A percentile compares a stretch with the other conserved stretches of the same genome.
phyloP scores from a whole-genome alignment of 2,888 invertebrate species.

The Zaprionus obscuricornis region DNA sequence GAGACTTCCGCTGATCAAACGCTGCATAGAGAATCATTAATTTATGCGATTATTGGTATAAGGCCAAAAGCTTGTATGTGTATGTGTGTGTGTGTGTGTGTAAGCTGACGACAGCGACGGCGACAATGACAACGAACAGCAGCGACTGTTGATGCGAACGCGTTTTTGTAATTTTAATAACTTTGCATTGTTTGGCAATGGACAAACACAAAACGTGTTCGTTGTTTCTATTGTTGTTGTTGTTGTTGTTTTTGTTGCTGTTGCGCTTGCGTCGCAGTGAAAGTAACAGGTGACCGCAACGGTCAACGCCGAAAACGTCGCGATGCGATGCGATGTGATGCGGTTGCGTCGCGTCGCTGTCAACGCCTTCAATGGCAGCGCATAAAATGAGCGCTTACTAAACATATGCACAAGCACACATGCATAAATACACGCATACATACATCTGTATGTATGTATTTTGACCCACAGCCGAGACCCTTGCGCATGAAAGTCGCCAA shows the following conservation, averaged over 20 bases:
- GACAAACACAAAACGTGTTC: constrained; percentile 63
- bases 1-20: constrained; percentile 50
- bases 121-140: background rate
- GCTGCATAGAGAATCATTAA: constrained; percentile 60
- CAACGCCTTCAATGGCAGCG: constrained; percentile 42
- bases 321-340: too few relatives aligned
- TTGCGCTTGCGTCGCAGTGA: constrained; percentile 46
- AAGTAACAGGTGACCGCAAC: constrained; percentile 71
- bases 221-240: constrained; percentile 37
- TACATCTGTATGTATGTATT: background rate
- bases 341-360: constrained; percentile 34
- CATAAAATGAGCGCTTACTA: constrained; percentile 16
- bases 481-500: constrained; percentile 42
- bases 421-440: background rate
- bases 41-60: constrained; percentile 70
- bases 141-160: constrained; percentile 19
- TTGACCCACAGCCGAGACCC: constrained; percentile 47
- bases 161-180: constrained; percentile 64
- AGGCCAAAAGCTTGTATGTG: too few relatives aligned
- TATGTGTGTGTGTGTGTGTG: too few relatives aligned
- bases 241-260: constrained; percentile 32
- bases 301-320: constrained; percentile 57
- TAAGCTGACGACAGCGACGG: too few relatives aligned
- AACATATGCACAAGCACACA: background rate
- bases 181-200: constrained; percentile 54